Base-by-base conservation (phyloP, 2,113 vertebrate genomes). In the Pseudonaja textilis region DNA sequence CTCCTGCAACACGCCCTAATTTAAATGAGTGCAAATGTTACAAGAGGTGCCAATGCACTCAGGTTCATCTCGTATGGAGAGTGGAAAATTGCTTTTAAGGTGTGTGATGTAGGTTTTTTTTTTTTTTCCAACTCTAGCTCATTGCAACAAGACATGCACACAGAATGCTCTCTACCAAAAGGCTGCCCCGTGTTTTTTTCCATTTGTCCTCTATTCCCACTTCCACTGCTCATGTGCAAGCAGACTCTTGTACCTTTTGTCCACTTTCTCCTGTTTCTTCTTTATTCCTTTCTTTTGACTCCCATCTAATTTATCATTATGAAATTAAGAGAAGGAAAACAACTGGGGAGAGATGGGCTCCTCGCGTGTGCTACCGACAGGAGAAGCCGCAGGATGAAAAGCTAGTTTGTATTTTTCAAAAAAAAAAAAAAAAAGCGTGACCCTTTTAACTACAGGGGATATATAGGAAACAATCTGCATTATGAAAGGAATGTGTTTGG, bases 261-360 rank as follows among this genome's bases (percentile, higher is more conserved):
- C 56, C 56, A 23, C 12, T 55, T 86, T 29, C 74, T 93, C 29
- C n/a, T 3, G 23, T 56, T 88, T 39, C 90, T 6, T 11, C 14
- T 93, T 94, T 92, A 59, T 86, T 85, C 94, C 64, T 92, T 93
- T 91, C n/a, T 22, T 91, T 92, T 54, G 0, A 90, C 90, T 93
- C 88, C n/a, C 5, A 90, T 91, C n/a, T 42, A 69, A 92, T 25
- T 55, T 91, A 45, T 89, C 85, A 93, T 34, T 88, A 22, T 16
- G 91, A 56, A 29, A 92, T n/a, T 12, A 92, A 50, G 87, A 94
- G 1, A 2, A 92, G 2, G 14, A 94, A 69, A 69, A 18, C 14
- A 34, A 16, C 64, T 69, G 5, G 12, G 12, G 85, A 91, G 61
- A 93, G 92, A 42, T 1, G 56, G 52, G 57, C 47, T 8, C 3